Evolutionary conservation across 2,797 vertebrate species (phyloP).

Genomic region (Coregonus suidteri): DNA sequence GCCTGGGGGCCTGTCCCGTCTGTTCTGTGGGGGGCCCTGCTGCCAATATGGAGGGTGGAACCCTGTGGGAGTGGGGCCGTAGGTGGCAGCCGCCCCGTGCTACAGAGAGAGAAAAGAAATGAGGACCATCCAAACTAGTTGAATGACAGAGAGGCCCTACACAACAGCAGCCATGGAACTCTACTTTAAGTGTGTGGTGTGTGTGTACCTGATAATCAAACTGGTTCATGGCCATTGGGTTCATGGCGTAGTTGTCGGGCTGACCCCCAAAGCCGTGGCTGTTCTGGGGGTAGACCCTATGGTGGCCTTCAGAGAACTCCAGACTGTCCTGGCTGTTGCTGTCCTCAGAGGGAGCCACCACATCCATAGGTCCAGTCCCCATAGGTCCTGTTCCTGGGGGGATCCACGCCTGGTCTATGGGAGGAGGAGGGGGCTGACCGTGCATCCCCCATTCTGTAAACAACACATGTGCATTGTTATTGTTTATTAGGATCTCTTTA

Average conservation of each 20-base stretch:
- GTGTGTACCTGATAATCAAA: slow-evolving; percentile 99
- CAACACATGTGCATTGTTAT: background rate
- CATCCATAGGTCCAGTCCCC: slow-evolving; percentile 92
- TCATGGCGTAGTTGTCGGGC: slow-evolving; percentile 96
- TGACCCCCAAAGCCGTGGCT: slow-evolving; percentile 98
- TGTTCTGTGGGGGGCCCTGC: slow-evolving; percentile 93
- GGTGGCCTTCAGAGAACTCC: slow-evolving; percentile 94
- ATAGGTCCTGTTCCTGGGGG: slow-evolving; percentile 91
- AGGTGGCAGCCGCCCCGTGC: slow-evolving; percentile 94
- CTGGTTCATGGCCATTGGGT: slow-evolving; percentile 93
- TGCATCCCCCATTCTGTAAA: slow-evolving; percentile 94
- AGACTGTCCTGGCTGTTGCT: slow-evolving; percentile 99
- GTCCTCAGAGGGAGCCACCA: slow-evolving; percentile 94
- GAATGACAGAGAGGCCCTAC: too few species aligned
- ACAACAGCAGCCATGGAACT: too few species aligned
- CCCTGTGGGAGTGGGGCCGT: slow-evolving; percentile 85
- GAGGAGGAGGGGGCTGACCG: slow-evolving; percentile 85
- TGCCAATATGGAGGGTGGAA: slow-evolving; percentile 97
- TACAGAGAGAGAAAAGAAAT: slow-evolving; percentile 73
- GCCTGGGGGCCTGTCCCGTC: slow-evolving; percentile 87
- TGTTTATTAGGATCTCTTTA: background rate
- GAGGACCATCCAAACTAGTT: background rate
- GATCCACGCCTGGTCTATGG: slow-evolving; percentile 94
- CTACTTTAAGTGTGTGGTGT: slow-evolving; percentile 42
- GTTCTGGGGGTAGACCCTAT: slow-evolving; percentile 93